Conservation (phyloP, 2,113 vertebrate genomes). For the Mustela nigripes region DNA sequence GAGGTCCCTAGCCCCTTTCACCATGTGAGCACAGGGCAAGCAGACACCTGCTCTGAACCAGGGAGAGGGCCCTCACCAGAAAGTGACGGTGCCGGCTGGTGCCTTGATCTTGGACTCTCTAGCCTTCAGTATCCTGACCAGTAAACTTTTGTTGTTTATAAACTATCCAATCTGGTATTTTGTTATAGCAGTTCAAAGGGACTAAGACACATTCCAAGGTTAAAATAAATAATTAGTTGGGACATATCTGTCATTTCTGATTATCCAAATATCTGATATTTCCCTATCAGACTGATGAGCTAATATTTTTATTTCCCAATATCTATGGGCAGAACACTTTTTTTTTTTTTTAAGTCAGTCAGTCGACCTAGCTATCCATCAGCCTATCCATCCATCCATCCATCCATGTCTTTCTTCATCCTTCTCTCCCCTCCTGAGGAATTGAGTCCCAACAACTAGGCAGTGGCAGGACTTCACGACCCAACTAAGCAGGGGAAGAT, state of each 20-base stretch:
- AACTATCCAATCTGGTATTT: background rate
- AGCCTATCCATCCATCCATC: background rate
- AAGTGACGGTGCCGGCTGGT: background rate
- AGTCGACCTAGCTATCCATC: background rate
- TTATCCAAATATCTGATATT: constrained; percentile 41
- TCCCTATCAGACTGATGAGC: background rate
- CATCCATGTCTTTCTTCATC: background rate
- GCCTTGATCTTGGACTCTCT: too few species aligned
- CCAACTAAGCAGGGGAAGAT: background rate
- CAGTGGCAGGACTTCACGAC: background rate
- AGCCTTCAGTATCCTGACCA: background rate
- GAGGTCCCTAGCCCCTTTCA: background rate
- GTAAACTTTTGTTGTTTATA: background rate
- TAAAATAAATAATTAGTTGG: background rate
- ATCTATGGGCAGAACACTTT: background rate
- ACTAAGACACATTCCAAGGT: background rate
- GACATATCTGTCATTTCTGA: background rate
- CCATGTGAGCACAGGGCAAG: background rate
- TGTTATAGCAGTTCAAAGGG: background rate
- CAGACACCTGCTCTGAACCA: background rate
- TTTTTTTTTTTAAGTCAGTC: background rate
- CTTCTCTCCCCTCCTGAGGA: background rate
- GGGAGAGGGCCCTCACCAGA: background rate
- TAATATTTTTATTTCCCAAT: constrained; percentile 5
- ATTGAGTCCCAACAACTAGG: background rate